Evolutionary conservation across 2,888 invertebrate species (phyloP).

Genomic region (Campaea margaritaria): DNA sequence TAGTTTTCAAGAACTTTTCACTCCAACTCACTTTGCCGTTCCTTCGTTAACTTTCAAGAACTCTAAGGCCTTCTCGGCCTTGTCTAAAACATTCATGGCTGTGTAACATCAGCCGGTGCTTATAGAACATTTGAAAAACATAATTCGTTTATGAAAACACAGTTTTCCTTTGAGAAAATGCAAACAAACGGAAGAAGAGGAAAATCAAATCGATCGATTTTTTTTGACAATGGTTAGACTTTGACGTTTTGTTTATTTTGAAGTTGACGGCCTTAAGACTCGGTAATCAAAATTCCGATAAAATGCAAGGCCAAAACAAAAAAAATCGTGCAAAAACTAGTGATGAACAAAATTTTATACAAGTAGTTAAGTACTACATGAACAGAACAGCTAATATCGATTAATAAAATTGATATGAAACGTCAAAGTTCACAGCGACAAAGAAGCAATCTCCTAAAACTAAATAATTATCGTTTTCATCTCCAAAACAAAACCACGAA

Average conservation of each 20-base stretch:
- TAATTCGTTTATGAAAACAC: constrained; percentile 47
- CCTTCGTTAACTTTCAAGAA: constrained; percentile 73
- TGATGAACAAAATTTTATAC: no score
- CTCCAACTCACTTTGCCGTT: constrained; percentile 66
- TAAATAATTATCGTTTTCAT: background rate
- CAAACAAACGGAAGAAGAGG: constrained; percentile 54
- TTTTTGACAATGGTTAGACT: background rate
- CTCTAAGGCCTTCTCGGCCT: constrained; percentile 80
- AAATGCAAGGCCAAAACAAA: no score
- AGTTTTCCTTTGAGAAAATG: constrained; percentile 51
- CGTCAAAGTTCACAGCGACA: constrained; percentile 9
- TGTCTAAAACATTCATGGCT: constrained; percentile 79
- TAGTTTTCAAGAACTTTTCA: constrained; percentile 5
- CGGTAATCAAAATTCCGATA: no score
- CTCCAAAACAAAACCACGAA: background rate
- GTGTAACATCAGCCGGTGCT: constrained; percentile 46
- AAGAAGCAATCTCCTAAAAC: no score
- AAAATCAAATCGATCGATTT: constrained; percentile 28
- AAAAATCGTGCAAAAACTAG: background rate
- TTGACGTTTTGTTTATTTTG: background rate
- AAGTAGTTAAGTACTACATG: no score
- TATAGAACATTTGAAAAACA: constrained; percentile 40
- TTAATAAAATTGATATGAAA: constrained; percentile 17
- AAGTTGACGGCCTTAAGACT: constrained; percentile 15
- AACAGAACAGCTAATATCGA: no score